phyloP scores from a whole-genome alignment of 2,113 vertebrate genomes.

The Colossoma macropomum region DNA sequence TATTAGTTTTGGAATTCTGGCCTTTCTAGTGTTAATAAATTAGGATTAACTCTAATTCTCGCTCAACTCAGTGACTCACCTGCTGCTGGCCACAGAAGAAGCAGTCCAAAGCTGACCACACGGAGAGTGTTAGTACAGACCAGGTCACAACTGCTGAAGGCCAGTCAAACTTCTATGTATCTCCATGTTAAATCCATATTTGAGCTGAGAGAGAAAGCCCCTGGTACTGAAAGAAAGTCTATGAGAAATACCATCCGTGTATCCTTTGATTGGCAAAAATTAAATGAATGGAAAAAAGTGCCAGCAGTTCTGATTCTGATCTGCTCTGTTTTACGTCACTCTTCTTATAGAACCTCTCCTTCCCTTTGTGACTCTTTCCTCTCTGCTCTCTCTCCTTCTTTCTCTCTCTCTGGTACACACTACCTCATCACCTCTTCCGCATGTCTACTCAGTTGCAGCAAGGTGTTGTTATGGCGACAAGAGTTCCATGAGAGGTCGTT shows the following conservation, averaged over 20 bases:
- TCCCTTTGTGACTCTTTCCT: not conserved
- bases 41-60: no score
- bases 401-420: constrained; percentile 1
- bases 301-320: not conserved
- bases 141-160: constrained; percentile 3
- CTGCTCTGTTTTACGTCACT: not conserved
- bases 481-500: constrained; percentile 43
- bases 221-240: not conserved
- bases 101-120: constrained; percentile 9
- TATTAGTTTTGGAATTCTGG: no score
- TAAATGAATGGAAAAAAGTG: not conserved
- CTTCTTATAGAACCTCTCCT: not conserved
- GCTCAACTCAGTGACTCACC: constrained; percentile 31
- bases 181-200: not conserved
- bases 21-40: no score
- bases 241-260: not conserved
- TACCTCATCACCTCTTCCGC: constrained; percentile 34
- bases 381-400: constrained; percentile 4
- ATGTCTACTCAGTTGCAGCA: constrained; percentile 34
- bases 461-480: constrained; percentile 62
- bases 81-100: constrained; percentile 13
- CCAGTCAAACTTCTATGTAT: constrained; percentile 2
- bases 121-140: not conserved
- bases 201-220: not conserved
- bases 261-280: not conserved